These are phyloP conservation scores for Esox masquinongy DNA, from an alignment of 2,797 vertebrate species.

Conservation along the genomic window DNA sequence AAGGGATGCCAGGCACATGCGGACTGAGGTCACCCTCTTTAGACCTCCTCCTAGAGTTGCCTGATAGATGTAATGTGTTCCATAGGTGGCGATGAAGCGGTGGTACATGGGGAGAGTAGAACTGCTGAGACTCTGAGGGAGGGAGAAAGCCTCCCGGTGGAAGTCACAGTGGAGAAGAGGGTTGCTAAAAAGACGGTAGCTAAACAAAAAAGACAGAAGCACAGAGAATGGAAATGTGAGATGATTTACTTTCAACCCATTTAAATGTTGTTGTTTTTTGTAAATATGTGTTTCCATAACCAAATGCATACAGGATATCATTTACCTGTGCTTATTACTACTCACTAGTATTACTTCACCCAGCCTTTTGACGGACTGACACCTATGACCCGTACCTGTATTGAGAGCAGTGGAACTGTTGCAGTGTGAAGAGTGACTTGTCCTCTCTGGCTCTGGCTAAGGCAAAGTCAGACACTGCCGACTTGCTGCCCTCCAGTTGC, in stretches of 20 bases:
- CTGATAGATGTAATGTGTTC: neutral
- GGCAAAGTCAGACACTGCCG: constrained; percentile 6
- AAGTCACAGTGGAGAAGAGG: neutral
- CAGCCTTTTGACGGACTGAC: no score
- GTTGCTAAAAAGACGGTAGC: neutral
- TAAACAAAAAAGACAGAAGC: neutral
- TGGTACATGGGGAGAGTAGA: neutral
- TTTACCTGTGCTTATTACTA: no score
- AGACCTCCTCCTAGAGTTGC: neutral
- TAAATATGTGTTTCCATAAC: no score
- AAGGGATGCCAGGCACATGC: neutral
- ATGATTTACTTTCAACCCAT: neutral
- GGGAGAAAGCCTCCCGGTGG: neutral
- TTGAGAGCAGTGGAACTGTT: no score
- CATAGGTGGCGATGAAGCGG: neutral
- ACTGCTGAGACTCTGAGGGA: neutral
- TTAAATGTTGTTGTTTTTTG: no score
- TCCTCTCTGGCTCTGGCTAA: neutral
- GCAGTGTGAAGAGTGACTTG: no score
- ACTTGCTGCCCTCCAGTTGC: constrained; percentile 23
- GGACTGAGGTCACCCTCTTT: neutral
- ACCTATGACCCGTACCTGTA: no score
- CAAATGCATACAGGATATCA: no score
- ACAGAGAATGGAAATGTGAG: neutral
- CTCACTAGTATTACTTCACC: no score